Evolutionary conservation across 1,140 invertebrate genomes (phyloP).

Genomic region (Drosophila repleta): DNA sequence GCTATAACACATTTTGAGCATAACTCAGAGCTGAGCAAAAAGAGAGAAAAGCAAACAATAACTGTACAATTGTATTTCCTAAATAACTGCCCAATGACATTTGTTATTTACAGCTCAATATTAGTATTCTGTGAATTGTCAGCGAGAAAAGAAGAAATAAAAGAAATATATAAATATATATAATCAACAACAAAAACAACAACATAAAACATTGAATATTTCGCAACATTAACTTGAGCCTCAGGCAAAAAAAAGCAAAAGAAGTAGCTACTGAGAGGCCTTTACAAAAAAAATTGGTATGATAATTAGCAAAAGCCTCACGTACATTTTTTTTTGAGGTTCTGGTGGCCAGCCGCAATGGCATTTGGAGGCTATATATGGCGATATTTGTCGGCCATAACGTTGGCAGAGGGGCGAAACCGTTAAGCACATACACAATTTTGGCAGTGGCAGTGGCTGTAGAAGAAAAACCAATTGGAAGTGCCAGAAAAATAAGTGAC

Average conservation of each 20-base stretch:
- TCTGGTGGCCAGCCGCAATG: slow-evolving; percentile 40
- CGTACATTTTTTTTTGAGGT: slow-evolving; percentile 37
- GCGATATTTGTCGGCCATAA: slow-evolving; percentile 44
- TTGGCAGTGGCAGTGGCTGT: slow-evolving; percentile 20
- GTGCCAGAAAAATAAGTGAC: not conserved
- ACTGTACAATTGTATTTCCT: slow-evolving; percentile 2
- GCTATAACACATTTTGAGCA: not conserved
- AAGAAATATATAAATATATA: slow-evolving; percentile 1
- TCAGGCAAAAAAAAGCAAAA: slow-evolving; percentile 7
- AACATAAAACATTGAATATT: slow-evolving; percentile 21
- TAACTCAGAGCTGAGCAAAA: not conserved
- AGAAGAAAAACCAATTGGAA: not conserved
- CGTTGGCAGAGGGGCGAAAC: slow-evolving; percentile 14
- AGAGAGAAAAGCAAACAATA: slow-evolving; percentile 5
- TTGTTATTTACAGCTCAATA: slow-evolving; percentile 18
- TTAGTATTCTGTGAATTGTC: slow-evolving; percentile 47
- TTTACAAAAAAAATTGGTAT: slow-evolving; percentile 10
- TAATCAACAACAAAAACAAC: slow-evolving; percentile 11
- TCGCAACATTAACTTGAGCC: slow-evolving; percentile 39
- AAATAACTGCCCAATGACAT: slow-evolving; percentile 24
- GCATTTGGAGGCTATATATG: slow-evolving; percentile 37
- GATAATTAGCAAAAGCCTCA: slow-evolving; percentile 39
- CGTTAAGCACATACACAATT: slow-evolving; percentile 44
- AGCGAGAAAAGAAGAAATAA: too few species aligned
- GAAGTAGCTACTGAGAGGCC: not conserved